Conservation (phyloP, 1,140 invertebrate genomes). For the Lineus longissimus region DNA sequence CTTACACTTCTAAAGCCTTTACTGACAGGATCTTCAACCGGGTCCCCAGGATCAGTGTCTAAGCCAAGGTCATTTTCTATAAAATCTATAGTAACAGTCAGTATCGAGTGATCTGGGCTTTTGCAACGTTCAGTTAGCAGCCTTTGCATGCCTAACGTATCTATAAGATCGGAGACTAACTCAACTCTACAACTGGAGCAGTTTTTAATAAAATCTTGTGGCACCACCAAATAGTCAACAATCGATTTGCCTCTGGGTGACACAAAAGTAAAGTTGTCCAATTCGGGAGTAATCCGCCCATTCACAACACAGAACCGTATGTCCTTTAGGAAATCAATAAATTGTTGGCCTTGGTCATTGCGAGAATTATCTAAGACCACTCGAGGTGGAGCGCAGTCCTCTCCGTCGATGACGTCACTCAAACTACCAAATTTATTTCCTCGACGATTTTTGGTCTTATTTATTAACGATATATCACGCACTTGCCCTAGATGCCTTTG, state of each 20-base stretch:
- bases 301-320: not conserved
- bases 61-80: not conserved
- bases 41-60: not conserved
- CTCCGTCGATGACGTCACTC: too few relatives aligned
- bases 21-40: too few relatives aligned
- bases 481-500: too few relatives aligned
- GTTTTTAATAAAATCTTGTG: not conserved
- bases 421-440: too few relatives aligned
- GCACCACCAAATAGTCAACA: slow-evolving; percentile 2
- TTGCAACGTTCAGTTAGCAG: not conserved
- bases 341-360: not conserved
- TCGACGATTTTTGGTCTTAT: too few relatives aligned
- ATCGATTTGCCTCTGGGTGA: not conserved
- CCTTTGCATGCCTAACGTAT: not conserved
- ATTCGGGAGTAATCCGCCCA: slow-evolving; percentile 1
- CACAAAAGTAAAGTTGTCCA: slow-evolving; percentile 2
- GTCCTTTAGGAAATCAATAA: slow-evolving; percentile 1
- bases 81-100: not conserved
- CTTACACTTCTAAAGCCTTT: too few relatives aligned
- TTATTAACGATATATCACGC: too few relatives aligned
- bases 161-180: not conserved
- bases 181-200: not conserved
- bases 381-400: too few relatives aligned
- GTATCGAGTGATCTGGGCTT: not conserved
- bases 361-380: too few relatives aligned